Percentiles rank a stretch among this genome's conserved stretches.
phyloP scores from a whole-genome alignment of 2,888 invertebrate species.

The Acanthosepion lycidas region DNA sequence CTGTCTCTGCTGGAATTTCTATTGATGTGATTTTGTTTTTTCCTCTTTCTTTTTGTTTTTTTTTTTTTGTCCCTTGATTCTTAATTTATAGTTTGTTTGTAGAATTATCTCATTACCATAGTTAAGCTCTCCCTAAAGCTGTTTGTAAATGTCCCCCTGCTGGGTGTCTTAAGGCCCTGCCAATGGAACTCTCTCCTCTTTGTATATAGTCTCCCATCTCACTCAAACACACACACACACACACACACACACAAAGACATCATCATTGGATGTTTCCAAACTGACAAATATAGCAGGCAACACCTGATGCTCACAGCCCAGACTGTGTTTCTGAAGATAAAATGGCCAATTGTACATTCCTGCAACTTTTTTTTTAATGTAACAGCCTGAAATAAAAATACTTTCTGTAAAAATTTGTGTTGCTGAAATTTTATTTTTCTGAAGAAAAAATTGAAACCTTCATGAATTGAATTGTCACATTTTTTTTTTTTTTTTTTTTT shows the following conservation, averaged over 20 bases:
- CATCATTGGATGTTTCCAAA: background rate
- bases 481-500: background rate
- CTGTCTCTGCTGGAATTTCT: background rate
- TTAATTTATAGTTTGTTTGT: background rate
- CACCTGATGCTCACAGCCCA: background rate
- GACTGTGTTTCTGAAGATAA: background rate
- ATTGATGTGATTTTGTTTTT: background rate
- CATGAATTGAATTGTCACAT: background rate
- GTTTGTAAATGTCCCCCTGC: background rate
- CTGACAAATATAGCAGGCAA: background rate
- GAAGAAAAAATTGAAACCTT: background rate
- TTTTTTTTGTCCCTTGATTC: background rate
- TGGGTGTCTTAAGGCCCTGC: constrained; percentile 21
- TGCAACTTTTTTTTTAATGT: constrained; percentile 37
- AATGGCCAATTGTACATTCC: constrained; percentile 44
- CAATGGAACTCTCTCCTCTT: background rate
- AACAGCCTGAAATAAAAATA: constrained; percentile 44
- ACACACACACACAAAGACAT: background rate
- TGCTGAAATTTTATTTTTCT: background rate
- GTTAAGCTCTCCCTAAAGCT: background rate
- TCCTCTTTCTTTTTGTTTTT: background rate
- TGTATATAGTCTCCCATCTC: background rate
- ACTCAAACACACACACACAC: background rate
- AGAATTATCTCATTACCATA: background rate
- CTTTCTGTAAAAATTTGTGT: constrained; percentile 41